Conservation (phyloP, 2,888 invertebrate species). For the Laothoe populi region DNA sequence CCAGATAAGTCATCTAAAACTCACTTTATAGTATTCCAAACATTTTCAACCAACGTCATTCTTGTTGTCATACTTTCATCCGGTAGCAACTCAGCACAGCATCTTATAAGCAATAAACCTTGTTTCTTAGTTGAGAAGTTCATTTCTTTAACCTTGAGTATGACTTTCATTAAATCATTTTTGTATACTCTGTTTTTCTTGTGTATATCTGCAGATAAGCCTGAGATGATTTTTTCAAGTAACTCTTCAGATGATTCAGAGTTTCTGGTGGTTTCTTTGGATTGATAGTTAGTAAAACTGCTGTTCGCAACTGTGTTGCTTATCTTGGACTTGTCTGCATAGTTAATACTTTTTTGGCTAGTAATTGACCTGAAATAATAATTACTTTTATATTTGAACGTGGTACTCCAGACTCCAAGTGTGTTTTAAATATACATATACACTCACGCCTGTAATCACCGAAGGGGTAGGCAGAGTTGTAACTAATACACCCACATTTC, state of each 20-base stretch:
- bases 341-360: background rate
- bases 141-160: conserved; percentile 66
- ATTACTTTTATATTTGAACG: background rate
- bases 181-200: conserved; percentile 77
- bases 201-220: conserved; percentile 68
- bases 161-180: conserved; percentile 68
- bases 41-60: conserved; percentile 74
- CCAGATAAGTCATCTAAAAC: conserved; percentile 31
- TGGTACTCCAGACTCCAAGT: too few relatives aligned
- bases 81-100: conserved; percentile 83
- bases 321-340: background rate
- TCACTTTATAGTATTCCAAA: conserved; percentile 84
- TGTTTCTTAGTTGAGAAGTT: conserved; percentile 75
- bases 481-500: too few relatives aligned
- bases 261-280: conserved; percentile 18
- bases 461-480: too few relatives aligned
- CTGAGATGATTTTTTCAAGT: conserved; percentile 69
- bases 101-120: conserved; percentile 77
- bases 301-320: background rate
- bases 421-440: too few relatives aligned
- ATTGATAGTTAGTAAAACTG: background rate
- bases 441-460: too few relatives aligned
- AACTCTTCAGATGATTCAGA: conserved; percentile 54
- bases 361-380: conserved; percentile 8
- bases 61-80: conserved; percentile 76